A percentile compares a stretch with the other conserved stretches of the same genome.
Conservation (phyloP, 2,888 invertebrate genomes). For the Cylloceria caligata region DNA sequence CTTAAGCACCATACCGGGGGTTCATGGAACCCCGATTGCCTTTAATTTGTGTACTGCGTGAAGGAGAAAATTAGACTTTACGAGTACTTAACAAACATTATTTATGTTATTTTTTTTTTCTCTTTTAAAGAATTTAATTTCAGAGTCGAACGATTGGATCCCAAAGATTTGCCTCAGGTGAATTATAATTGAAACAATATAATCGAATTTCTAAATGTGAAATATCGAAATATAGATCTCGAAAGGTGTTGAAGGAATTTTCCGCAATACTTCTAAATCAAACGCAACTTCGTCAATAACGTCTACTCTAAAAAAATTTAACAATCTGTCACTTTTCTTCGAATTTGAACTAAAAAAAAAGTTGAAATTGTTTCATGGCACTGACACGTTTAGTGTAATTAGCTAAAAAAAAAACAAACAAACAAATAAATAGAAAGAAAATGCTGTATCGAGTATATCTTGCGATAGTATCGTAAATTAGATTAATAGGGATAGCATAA, state of each 20-base stretch:
- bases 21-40: background rate
- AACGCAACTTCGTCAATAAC: background rate
- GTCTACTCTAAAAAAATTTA: slow-evolving; percentile 16
- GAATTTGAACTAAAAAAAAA: slow-evolving; percentile 20
- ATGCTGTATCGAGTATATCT: slow-evolving; percentile 53
- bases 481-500: slow-evolving; percentile 39
- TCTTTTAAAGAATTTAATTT: background rate
- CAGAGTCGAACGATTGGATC: background rate
- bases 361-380: slow-evolving; percentile 27
- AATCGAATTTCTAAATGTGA: background rate
- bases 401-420: slow-evolving; percentile 42
- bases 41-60: background rate
- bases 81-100: slow-evolving; percentile 1
- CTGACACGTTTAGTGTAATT: slow-evolving; percentile 44
- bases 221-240: too few species aligned
- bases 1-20: background rate
- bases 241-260: slow-evolving; percentile 1
- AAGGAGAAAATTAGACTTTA: background rate
- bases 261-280: background rate
- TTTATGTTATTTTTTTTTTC: background rate
- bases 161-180: too few species aligned
- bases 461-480: slow-evolving; percentile 40
- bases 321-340: background rate
- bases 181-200: too few species aligned
- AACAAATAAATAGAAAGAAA: slow-evolving; percentile 32